Base-by-base conservation (phyloP, 2,888 invertebrate genomes). In the Eutolmus rufibarbis region DNA sequence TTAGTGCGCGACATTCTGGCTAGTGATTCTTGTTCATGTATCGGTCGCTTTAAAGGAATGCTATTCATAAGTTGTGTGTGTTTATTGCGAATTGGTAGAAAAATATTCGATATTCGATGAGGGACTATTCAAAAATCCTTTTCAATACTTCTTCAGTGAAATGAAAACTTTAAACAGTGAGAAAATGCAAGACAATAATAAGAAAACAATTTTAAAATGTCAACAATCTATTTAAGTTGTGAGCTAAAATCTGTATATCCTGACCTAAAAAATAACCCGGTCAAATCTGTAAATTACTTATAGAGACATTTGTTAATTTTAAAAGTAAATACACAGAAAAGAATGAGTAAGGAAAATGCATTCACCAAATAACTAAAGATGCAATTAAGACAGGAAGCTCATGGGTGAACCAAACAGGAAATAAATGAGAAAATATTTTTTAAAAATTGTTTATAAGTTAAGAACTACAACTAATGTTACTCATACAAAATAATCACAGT, bases 361-460 rank as follows among this genome's bases (percentile, higher is more conserved):
- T 66, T 66, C 66, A 66, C 0, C 12, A 66, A 66, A 0, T 66
- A 23, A 66, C 66, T 66, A 78, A 23, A 46, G 37, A 78, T 23
- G 23, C 78, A 78, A 78, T 78, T 78, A 43, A 78, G 16, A 78
- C 43, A 78, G 5, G 14, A 37, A 40, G 40, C 34, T 40, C 37
- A 19, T 34, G 78, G 78, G 16, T 78, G 43, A 76, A 23, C n/a
- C n/a, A 78, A 37, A 40, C 78, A 43, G 40, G 78, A 78, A 78
- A 78, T 78, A 78, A 37, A 37, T 19, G 78, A 66, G 4, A 28
- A 66, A 78, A 78, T 78, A 78, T 78, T 78, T 78, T 78, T 78
- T 78, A 78, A 78, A 78, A 78, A 40, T 78, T 78, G 78, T 78
- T 78, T 78, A 78, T 78, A 40, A 78, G 5, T 66, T 23, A 66